Base-by-base conservation (phyloP, 2,113 vertebrate species). In the Lampris incognitus region DNA sequence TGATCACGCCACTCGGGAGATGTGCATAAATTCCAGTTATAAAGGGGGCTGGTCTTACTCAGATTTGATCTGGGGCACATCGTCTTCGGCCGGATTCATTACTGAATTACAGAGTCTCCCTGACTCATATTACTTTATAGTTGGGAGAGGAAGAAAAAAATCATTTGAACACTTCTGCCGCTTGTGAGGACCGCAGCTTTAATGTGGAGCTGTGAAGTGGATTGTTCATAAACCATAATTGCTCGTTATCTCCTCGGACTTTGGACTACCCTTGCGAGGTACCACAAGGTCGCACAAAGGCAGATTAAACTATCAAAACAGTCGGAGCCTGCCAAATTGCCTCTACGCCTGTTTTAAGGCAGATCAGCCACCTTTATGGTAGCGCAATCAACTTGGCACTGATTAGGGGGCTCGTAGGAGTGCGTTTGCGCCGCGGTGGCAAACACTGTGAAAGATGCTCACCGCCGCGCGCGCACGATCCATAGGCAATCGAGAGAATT, bases 221-320 rank as follows among this genome's bases (percentile, higher is more conserved):
- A 81, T 90, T 87, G 84, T 78, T 88, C 91, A 91, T 92, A 89
- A 91, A 89, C 89, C 76, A 77, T 85, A 91, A 91, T 89, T 89
- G 83, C 88, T 86, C 74, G 69, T 79, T 92, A 93, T 93, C 92
- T 89, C 79, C 65, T 73, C 72, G 87, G 90, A 93, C 92, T 92
- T 92, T 91, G 90, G 82, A 92, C 92, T 79, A 74, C 42, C 52
- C 80, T 81, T 81, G 76, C n/a, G 6, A 81, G 55, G 79, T 79
- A 75, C 70, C 49, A 79, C 83, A 77, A 90, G 88, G 73, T 75
- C 88, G 83, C 51, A 54, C 76, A 66, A 58, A 50, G 0, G 37
- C 48, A 83, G 90, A 89, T 82, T 85, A 72, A 74, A 84, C 76
- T 5, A 79, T 72, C 51, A 63, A 82, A 86, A 85, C 62, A 76